Percentiles rank a stretch among this genome's conserved stretches.
Evolutionary conservation across 2,113 vertebrate genomes (phyloP).

Genomic region (Dasypus novemcinctus): DNA sequence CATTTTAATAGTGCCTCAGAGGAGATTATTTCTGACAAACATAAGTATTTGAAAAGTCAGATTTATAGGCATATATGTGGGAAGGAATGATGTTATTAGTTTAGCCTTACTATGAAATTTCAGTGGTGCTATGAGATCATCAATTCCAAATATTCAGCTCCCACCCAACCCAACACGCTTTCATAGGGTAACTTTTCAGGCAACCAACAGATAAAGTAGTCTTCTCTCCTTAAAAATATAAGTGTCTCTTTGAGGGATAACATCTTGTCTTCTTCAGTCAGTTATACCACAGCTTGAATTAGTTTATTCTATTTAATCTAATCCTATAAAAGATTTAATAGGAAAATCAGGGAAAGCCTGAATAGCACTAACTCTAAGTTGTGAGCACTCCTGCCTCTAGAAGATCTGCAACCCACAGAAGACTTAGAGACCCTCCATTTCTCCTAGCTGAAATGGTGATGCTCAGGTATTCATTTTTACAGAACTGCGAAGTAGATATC

Average conservation of each 20-base stretch:
- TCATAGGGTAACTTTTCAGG: background rate
- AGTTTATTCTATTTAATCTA: background rate
- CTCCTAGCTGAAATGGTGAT: background rate
- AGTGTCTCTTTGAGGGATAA: background rate
- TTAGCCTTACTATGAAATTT: conserved; percentile 9
- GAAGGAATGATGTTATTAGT: background rate
- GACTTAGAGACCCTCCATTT: background rate
- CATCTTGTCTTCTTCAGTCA: background rate
- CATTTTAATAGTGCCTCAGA: conserved; percentile 63
- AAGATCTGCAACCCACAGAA: background rate
- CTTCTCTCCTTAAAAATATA: background rate
- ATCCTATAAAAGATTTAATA: background rate
- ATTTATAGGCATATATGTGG: background rate
- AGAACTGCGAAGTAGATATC: background rate
- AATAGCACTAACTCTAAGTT: background rate
- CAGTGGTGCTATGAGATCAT: background rate
- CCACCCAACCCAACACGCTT: background rate
- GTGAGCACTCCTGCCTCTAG: background rate
- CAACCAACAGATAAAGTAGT: background rate
- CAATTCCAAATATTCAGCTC: background rate
- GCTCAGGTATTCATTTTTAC: background rate
- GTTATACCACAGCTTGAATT: background rate
- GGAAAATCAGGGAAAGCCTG: background rate
- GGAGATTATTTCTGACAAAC: conserved; percentile 57
- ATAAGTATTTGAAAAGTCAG: conserved; percentile 39